phyloP scores from a whole-genome alignment of 2,797 vertebrate species.

The Hylomyscus alleni region DNA sequence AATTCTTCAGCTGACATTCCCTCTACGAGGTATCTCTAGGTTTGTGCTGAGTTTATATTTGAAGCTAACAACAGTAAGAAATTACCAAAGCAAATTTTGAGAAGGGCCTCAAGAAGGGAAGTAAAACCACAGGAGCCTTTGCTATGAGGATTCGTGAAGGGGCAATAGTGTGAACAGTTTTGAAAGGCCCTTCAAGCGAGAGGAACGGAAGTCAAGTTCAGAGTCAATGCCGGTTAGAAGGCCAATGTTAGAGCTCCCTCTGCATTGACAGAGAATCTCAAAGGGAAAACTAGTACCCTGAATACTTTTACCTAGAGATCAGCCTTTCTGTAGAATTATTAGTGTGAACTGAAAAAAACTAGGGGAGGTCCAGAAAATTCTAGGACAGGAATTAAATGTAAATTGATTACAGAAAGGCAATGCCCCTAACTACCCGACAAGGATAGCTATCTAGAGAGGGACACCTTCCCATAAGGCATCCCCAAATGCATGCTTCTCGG shows the following conservation, averaged over 20 bases:
- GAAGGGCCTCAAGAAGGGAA: slow-evolving; percentile 17
- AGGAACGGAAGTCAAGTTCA: background rate
- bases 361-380: background rate
- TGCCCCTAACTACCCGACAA: background rate
- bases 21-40: background rate
- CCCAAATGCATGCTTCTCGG: background rate
- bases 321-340: background rate
- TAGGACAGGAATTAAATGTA: slow-evolving; percentile 11
- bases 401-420: background rate
- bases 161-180: background rate
- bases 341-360: background rate
- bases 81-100: background rate
- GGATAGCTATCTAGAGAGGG: background rate
- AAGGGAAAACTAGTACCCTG: background rate
- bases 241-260: background rate
- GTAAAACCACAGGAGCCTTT: slow-evolving; percentile 2
- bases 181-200: background rate
- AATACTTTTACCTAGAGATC: background rate
- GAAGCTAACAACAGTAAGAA: background rate
- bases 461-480: background rate
- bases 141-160: background rate
- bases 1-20: background rate
- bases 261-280: background rate
- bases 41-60: background rate
- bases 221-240: background rate